These are phyloP conservation scores for Geopemphigus sp. DNA, from an alignment of 1,140 invertebrate genomes.

Conservation along the genomic window DNA sequence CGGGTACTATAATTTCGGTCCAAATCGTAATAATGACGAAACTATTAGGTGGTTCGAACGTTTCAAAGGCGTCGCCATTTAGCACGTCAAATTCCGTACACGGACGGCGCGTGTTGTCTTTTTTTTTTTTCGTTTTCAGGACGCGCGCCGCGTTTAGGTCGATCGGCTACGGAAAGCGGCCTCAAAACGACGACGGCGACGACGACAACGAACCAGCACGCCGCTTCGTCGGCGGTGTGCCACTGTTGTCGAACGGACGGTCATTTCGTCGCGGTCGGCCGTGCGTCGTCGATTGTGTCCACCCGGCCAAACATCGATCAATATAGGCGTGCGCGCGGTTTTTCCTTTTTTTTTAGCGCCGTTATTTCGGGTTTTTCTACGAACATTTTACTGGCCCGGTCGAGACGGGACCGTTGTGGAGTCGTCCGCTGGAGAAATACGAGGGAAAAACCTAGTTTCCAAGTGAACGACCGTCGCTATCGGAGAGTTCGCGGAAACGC, in stretches of 20 bases:
- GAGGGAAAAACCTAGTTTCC: too few relatives aligned
- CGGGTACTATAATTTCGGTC: background rate
- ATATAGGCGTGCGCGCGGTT: too few relatives aligned
- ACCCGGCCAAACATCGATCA: background rate
- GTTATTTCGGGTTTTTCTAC: too few relatives aligned
- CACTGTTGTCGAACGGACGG: background rate
- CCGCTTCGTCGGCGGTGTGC: background rate
- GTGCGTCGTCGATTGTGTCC: background rate
- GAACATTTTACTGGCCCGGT: background rate
- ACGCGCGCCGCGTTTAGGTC: conserved; percentile 13
- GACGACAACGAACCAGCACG: background rate
- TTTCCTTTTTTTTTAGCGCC: too few relatives aligned
- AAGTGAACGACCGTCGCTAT: background rate
- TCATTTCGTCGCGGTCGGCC: background rate
- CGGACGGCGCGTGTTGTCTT: too few relatives aligned
- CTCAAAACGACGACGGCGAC: background rate
- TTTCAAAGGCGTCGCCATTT: too few relatives aligned
- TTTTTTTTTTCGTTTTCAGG: too few relatives aligned
- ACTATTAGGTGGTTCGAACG: background rate
- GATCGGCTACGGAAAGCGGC: background rate
- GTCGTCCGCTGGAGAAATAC: background rate
- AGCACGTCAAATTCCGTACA: background rate
- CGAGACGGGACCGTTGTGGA: too few relatives aligned
- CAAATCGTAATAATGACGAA: too few relatives aligned
- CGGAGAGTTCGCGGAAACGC: background rate